Percentiles rank a stretch among this genome's conserved stretches.
These are phyloP conservation scores for Ciona savignyi DNA, from an alignment of 23 tunicate species.

Conservation along the genomic window DNA sequence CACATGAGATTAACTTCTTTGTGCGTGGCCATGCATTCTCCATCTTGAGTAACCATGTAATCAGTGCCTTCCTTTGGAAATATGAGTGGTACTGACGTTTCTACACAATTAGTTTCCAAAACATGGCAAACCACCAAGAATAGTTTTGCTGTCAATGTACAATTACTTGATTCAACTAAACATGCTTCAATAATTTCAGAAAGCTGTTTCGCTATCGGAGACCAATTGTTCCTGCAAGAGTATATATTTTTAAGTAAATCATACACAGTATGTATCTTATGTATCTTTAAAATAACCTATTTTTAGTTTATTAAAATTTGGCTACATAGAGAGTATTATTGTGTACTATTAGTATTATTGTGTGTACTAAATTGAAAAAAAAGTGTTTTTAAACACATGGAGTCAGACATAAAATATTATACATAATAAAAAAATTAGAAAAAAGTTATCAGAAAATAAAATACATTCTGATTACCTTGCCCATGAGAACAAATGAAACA, in stretches of 20 bases:
- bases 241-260: too few relatives aligned
- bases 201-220: not conserved
- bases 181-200: not conserved
- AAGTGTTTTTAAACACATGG: too few relatives aligned
- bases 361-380: too few relatives aligned
- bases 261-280: too few relatives aligned
- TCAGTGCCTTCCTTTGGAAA: not conserved
- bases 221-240: not conserved
- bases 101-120: too few relatives aligned
- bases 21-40: not conserved
- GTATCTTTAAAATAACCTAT: too few relatives aligned
- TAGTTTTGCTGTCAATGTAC: not conserved
- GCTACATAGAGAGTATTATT: too few relatives aligned
- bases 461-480: not conserved
- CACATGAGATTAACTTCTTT: not conserved
- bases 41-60: not conserved
- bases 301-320: too few relatives aligned
- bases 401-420: too few relatives aligned
- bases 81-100: not conserved
- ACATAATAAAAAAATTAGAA: not conserved
- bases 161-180: not conserved
- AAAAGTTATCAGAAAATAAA: too few relatives aligned
- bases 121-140: not conserved
- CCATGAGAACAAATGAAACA: not conserved
- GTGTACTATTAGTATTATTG: too few relatives aligned